phyloP scores from a whole-genome alignment of 2,888 invertebrate genomes.

The Lordiphosa andalusiaca region DNA sequence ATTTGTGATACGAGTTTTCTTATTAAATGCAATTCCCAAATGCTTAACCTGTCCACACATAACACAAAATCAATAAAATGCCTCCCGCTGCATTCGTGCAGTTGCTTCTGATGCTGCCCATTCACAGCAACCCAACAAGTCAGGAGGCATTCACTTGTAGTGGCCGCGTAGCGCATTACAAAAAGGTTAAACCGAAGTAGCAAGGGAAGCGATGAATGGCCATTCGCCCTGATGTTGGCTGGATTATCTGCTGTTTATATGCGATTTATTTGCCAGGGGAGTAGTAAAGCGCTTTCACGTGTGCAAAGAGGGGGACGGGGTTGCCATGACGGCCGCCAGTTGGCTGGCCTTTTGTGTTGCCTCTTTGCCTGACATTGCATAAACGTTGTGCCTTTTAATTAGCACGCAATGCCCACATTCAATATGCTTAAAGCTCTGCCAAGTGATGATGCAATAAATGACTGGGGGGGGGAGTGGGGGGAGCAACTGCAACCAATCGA shows the following conservation, averaged over 20 bases:
- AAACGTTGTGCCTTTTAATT: constrained; percentile 72
- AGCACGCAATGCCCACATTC: constrained; percentile 49
- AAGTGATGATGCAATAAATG: constrained; percentile 12
- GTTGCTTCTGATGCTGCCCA: too few species aligned
- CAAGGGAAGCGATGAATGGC: constrained; percentile 44
- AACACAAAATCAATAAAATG: too few species aligned
- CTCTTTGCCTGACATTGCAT: constrained; percentile 45
- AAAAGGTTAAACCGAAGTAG: constrained; percentile 15
- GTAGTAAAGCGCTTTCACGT: constrained; percentile 10
- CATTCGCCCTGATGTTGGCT: constrained; percentile 52
- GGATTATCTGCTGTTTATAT: constrained; percentile 73
- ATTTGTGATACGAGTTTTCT: too few species aligned
- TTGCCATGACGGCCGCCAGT: constrained; percentile 63
- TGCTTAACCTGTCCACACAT: too few species aligned
- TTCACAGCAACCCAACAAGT: too few species aligned
- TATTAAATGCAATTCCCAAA: too few species aligned
- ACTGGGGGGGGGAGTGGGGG: constrained; percentile 7
- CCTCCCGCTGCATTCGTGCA: too few species aligned
- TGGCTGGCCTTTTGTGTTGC: constrained; percentile 41
- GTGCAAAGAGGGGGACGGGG: constrained; percentile 18
- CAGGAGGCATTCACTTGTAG: constrained; percentile 30
- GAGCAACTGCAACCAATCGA: constrained; percentile 14
- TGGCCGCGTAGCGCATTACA: constrained; percentile 18
- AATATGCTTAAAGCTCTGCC: constrained; percentile 54
- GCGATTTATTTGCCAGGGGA: constrained; percentile 56